Evolutionary conservation across 2,888 invertebrate species (phyloP), one percentile per base, ranked within the genome.

Genomic region (Rhimphoctona megacephalus): DNA sequence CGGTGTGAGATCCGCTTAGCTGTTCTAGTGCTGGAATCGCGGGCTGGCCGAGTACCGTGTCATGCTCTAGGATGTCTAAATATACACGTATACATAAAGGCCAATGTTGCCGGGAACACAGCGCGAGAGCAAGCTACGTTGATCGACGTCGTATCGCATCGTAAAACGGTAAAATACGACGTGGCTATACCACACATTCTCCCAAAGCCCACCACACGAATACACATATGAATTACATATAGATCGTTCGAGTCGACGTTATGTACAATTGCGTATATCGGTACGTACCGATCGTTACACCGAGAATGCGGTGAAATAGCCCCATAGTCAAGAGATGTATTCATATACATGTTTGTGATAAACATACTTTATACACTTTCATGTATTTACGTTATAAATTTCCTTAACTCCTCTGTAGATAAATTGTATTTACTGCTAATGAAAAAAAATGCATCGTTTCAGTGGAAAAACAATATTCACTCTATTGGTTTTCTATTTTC

Each of bases 111-210:
- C 43, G 57, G 36, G 61, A 61, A 70, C 76, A 61, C 25, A 17
- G 54, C 72, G 61, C 61, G 79, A 69, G 86, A 81, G 81, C 74
- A 61, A 69, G 49, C 67, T 64, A 52, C 81, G 86, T 77, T 81
- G 86, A 83, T 81, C 80, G 83, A 86, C 83, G 83, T 54, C 83
- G 83, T 67, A 72, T 80, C 77, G 76, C 67, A 76, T 82, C 86
- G 81, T 84, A 84, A 86, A 86, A 86, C 86, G 86, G 86, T 86
- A 86, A 86, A 86, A 86, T 86, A 86, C 86, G 86, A 81, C 83
- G 81, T 74, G 81, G 84, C 86, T 78, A 83, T 83, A 84, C 86
- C 78, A 69, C 61, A 74, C 70, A 66, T 57, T 33, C 52, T 46
- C 36, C 73, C 22, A 39, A 30, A 19, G 1, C 77, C 54, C 30